Evolutionary conservation across 2,797 vertebrate species (phyloP), one percentile per base, ranked within the genome.

Genomic region (Acanthurus lineatus): DNA sequence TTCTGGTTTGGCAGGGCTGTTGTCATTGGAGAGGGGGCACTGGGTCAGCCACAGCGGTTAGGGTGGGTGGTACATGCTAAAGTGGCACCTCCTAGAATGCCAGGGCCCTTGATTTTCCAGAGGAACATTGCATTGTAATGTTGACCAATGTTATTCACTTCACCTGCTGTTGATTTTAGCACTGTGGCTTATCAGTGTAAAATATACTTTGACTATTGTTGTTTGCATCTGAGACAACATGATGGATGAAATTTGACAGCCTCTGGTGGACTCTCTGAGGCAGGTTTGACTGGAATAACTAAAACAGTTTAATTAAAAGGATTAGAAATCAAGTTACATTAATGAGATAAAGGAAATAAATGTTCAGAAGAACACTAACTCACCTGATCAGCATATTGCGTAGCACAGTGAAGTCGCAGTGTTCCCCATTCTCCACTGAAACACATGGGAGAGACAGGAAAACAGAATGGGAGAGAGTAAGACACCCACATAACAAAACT

Each of bases 321-420:
- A 17, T 51, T 7, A 20, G 1, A 17, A 20, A 59, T 47, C 38
- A 51, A 11, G 0, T 4, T 57, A 61, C 1, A 35, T 20, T 51
- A 19, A 16, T 51, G n/a, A 40, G 48, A 45, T 17, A 51, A 51
- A 22, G 17, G 20, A 12, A 47, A 62, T 32, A 17, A 35, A 20
- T 16, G 9, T 20, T 15, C 11, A 15, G 10, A 3, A 20, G 4
- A 17, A 44, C 3, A 19, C 28, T 2, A 16, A 35, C 64, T 86
- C 77, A 96, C 95, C 95, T 94, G 90, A 96, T 95, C 17, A 96
- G 82, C 95, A 96, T 95, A 90, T 96, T 96, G 52, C 95, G 92
- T 14, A 96, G 88, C 58, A 96, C 94, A 9, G 95, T 95, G 86
- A 96, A 96, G 86, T 96, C 95, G 35, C 95, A 96, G 89, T 96